These are phyloP conservation scores for Pyrgus malvae DNA, from an alignment of 2,888 invertebrate genomes.

Conservation along the genomic window DNA sequence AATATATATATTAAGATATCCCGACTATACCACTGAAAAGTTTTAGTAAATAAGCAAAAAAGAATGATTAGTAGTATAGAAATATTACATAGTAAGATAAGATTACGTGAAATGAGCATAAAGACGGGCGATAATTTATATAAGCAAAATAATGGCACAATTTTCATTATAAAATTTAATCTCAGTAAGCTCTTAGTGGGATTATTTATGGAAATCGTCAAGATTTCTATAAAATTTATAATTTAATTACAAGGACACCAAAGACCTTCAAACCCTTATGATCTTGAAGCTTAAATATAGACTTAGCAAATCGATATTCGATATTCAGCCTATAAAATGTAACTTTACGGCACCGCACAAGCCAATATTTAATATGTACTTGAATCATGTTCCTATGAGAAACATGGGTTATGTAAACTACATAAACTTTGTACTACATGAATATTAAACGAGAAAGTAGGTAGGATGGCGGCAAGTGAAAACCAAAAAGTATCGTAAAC, in stretches of 20 bases:
- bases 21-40: too few relatives aligned
- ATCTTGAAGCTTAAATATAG: slow-evolving; percentile 1
- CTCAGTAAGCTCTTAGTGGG: too few relatives aligned
- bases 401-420: slow-evolving; percentile 2
- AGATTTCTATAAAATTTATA: not conserved
- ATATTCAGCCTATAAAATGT: not conserved
- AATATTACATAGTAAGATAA: too few relatives aligned
- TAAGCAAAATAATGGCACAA: too few relatives aligned
- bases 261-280: not conserved
- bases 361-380: not conserved
- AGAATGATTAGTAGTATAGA: too few relatives aligned
- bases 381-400: not conserved
- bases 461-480: not conserved
- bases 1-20: too few relatives aligned
- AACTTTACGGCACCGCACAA: not conserved
- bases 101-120: too few relatives aligned
- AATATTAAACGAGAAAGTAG: not conserved
- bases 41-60: too few relatives aligned
- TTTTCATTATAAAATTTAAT: too few relatives aligned
- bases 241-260: not conserved
- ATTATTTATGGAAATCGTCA: too few relatives aligned
- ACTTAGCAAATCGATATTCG: slow-evolving; percentile 3
- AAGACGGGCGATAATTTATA: too few relatives aligned
- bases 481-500: not conserved
- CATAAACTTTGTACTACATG: not conserved